Evolutionary conservation across 2,113 vertebrate species (phyloP).

Genomic region (Rhinopomastus cyanomelas): DNA sequence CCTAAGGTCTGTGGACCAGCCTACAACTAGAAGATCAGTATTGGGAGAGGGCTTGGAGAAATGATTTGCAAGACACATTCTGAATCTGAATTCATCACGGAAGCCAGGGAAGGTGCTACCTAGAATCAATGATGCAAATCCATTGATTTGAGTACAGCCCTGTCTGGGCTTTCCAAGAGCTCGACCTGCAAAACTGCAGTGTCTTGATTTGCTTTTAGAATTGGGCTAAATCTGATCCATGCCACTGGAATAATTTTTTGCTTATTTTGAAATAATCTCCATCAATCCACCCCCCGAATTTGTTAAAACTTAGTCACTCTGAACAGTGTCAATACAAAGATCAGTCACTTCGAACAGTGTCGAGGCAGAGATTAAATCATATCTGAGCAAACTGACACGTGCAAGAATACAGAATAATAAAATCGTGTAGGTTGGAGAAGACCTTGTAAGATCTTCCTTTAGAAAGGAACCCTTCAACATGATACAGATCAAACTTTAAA

Average conservation of each 20-base stretch:
- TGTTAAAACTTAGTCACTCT: not conserved
- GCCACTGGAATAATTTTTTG: not conserved
- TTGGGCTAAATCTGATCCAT: not conserved
- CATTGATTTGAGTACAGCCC: not conserved
- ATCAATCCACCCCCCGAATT: not conserved
- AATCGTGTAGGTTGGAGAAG: too few relatives aligned
- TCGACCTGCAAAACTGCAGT: not conserved
- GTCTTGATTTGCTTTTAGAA: not conserved
- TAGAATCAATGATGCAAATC: not conserved
- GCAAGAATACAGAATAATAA: not conserved
- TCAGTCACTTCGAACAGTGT: not conserved
- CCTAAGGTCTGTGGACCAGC: not conserved
- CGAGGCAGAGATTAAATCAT: accelerated
- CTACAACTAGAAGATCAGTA: not conserved
- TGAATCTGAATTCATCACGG: not conserved
- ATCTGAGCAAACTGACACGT: not conserved
- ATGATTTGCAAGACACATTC: not conserved
- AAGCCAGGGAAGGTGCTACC: not conserved
- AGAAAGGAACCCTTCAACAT: not conserved
- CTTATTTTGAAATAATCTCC: not conserved
- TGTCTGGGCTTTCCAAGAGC: not conserved
- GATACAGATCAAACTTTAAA: not conserved
- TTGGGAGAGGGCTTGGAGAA: not conserved
- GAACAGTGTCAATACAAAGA: not conserved
- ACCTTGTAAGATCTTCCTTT: not conserved